Evolutionary conservation across 2,888 invertebrate genomes (phyloP).

Genomic region (Drosophila borealis): DNA sequence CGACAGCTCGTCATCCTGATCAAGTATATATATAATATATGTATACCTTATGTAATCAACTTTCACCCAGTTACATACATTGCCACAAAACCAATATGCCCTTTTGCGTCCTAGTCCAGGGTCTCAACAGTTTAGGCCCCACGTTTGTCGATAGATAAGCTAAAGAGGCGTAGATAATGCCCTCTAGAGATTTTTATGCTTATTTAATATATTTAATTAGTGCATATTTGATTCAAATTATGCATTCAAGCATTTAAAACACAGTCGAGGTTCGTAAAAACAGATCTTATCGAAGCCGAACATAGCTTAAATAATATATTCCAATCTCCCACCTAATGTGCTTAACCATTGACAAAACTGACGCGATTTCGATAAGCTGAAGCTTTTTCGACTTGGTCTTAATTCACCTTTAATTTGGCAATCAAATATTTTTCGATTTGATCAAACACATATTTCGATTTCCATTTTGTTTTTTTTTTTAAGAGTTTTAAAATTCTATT

Average conservation of each 20-base stretch:
- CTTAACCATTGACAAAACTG: slow-evolving; percentile 6
- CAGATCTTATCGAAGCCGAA: slow-evolving; percentile 21
- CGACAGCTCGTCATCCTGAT: too few relatives aligned
- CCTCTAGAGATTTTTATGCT: slow-evolving; percentile 62
- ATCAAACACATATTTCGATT: neutral
- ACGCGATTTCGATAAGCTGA: slow-evolving; percentile 7
- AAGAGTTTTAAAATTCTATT: neutral
- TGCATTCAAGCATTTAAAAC: slow-evolving; percentile 52
- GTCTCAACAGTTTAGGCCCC: slow-evolving; percentile 32
- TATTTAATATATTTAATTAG: slow-evolving; percentile 79
- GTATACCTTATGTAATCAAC: too few relatives aligned
- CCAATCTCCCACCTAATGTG: slow-evolving; percentile 14
- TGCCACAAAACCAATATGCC: too few relatives aligned
- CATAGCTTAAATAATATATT: slow-evolving; percentile 10
- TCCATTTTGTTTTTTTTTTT: neutral
- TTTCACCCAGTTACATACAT: too few relatives aligned
- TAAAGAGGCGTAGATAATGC: slow-evolving; percentile 78
- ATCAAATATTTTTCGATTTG: neutral
- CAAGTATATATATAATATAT: too few relatives aligned
- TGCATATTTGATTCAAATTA: slow-evolving; percentile 64
- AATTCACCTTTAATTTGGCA: slow-evolving; percentile 8
- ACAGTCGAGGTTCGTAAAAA: slow-evolving; percentile 9
- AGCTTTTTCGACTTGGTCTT: slow-evolving; percentile 1
- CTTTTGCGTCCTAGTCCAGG: too few relatives aligned
- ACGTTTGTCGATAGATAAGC: slow-evolving; percentile 70